phyloP scores from a whole-genome alignment of 2,113 vertebrate genomes.

The Ceyx margarethae region DNA sequence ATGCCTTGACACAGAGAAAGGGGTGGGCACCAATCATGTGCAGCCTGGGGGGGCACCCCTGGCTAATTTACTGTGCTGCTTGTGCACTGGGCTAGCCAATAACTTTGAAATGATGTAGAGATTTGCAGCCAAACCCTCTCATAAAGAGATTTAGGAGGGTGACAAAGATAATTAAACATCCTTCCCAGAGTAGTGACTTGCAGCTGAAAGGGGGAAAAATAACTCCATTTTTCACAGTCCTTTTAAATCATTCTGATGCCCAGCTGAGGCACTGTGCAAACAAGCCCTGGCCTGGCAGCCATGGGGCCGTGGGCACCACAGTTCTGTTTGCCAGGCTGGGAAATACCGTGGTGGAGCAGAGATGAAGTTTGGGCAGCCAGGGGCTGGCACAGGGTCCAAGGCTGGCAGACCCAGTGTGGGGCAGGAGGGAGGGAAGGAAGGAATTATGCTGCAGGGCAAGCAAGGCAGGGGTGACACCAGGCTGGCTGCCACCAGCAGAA shows the following conservation, averaged over 20 bases:
- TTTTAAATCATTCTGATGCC: constrained; percentile 61
- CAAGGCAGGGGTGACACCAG: accelerated
- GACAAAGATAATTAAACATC: constrained; percentile 70
- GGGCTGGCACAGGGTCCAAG: accelerated
- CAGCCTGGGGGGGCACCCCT: neutral
- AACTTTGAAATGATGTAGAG: constrained; percentile 60
- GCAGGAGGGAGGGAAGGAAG: neutral
- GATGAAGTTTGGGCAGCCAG: neutral
- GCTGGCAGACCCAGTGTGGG: accelerated
- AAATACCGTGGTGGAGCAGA: accelerated
- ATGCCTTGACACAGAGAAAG: neutral
- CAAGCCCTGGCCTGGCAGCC: neutral
- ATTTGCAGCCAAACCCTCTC: constrained; percentile 68
- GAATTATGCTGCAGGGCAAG: neutral
- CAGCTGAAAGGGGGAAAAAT: constrained; percentile 58
- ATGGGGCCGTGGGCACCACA: neutral
- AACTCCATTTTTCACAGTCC: constrained; percentile 63
- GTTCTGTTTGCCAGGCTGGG: neutral
- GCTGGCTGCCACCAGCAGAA: neutral
- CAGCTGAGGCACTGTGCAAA: neutral
- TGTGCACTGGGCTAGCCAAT: neutral
- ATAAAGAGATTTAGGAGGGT: constrained; percentile 72
- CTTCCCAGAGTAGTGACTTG: constrained; percentile 65
- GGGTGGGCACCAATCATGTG: neutral
- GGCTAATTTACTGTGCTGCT: constrained; percentile 41